A percentile compares a stretch with the other conserved stretches of the same genome.
Conservation (phyloP, 2,113 vertebrate genomes). For the Oryctolagus cuniculus region mOryCun1.1 NC_091438.1:148319501-148320000, state of each 20-base stretch:
- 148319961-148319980: not conserved
- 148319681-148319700: too few species aligned
- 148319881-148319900: not conserved
- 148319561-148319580: too few species aligned
- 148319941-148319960: not conserved
- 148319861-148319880: not conserved
- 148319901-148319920: not conserved
- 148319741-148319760: not conserved
- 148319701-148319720: too few species aligned
- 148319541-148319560: too few species aligned
- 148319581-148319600: too few species aligned
- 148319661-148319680: too few species aligned
- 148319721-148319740: not conserved
- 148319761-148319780: not conserved
- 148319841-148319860: not conserved
- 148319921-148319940: not conserved
- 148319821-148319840: not conserved
- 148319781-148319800: not conserved
- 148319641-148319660: too few species aligned
- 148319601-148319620: too few species aligned
- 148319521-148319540: too few species aligned
- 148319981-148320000: not conserved
- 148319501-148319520: too few species aligned
- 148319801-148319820: not conserved
- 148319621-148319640: too few species aligned